Base-by-base conservation (phyloP, 2,888 invertebrate species). In the Cylindroiulus punctatus region DNA sequence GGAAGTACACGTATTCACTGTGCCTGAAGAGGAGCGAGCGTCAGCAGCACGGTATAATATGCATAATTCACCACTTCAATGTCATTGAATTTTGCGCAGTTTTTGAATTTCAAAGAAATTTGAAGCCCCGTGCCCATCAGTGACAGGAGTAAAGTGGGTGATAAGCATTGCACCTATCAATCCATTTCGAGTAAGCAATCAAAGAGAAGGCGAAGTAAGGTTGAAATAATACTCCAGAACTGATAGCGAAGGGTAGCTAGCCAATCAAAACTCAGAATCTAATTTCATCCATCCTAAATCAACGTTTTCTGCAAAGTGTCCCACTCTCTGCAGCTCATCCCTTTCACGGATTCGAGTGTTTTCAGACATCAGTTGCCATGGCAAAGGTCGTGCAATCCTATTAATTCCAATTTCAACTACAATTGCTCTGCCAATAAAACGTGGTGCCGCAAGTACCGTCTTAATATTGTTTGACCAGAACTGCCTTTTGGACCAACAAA, bases 371-470 rank as follows among this genome's bases (percentile, higher is more conserved):
- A 76, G 76, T 76, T 76, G 76, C 76, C 76, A 76, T 76, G 76
- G 30, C 76, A 76, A 76, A 17, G 76, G 52, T 30, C 76, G 76
- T 17, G 14, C 30, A 76, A 30, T 76, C 30, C 30, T 12, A 30
- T 30, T 76, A 76, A 76, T 76, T 76, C 76, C 76, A 76, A 76
- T 76, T 76, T 30, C 76, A 76, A 76, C 26, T 76, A 30, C 76
- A 76, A 76, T 76, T 76, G 76, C 30, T 76, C 30, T 76, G 30
- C 76, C 76, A 76, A 76, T 76, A 76, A 76, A 76, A 32, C 76
- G 30, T 76, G 76, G 30, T 76, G 76, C 26, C 17, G 76, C 14
- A 76, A 76, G 76, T 76, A 26, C 76, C 30, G 12, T 12, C 76
- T 30, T 76, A 76, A 32, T 76, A 76, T 76, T 76, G 76, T 76